These are phyloP conservation scores for Zalophus californianus DNA, from an alignment of 2,797 vertebrate species.

Conservation along the genomic window DNA sequence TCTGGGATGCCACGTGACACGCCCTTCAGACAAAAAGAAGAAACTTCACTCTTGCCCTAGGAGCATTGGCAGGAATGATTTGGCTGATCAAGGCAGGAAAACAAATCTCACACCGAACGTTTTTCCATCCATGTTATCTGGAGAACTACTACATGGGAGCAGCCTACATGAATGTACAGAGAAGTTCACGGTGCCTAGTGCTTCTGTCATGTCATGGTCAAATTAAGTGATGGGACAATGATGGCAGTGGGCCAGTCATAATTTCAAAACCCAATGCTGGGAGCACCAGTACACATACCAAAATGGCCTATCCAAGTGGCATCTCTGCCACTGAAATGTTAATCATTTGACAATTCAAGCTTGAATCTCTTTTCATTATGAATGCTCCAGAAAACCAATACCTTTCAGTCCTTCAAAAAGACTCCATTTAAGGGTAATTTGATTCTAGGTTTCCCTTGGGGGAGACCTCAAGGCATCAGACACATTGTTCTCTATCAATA, in stretches of 20 bases:
- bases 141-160: conserved; percentile 85
- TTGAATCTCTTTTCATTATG: conserved; percentile 75
- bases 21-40: conserved; percentile 85
- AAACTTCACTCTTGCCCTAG: conserved; percentile 83
- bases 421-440: conserved; percentile 60
- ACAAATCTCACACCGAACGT: conserved; percentile 79
- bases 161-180: conserved; percentile 76
- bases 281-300: conserved; percentile 75
- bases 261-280: conserved; percentile 73
- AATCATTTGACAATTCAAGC: conserved; percentile 65
- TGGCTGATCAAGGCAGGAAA: conserved; percentile 86
- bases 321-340: conserved; percentile 68
- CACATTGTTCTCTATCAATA: conserved; percentile 52
- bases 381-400: conserved; percentile 77
- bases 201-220: conserved; percentile 69
- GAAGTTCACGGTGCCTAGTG: conserved; percentile 56
- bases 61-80: conserved; percentile 84
- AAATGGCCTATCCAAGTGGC: conserved; percentile 73
- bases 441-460: conserved; percentile 50
- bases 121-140: conserved; percentile 84
- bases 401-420: conserved; percentile 71
- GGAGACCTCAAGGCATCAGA: conserved; percentile 65
- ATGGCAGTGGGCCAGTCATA: conserved; percentile 66
- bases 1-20: conserved; percentile 80
- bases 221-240: conserved; percentile 69